phyloP scores from a whole-genome alignment of 1,140 invertebrate species.

The Drosophila lacertosa region DNA sequence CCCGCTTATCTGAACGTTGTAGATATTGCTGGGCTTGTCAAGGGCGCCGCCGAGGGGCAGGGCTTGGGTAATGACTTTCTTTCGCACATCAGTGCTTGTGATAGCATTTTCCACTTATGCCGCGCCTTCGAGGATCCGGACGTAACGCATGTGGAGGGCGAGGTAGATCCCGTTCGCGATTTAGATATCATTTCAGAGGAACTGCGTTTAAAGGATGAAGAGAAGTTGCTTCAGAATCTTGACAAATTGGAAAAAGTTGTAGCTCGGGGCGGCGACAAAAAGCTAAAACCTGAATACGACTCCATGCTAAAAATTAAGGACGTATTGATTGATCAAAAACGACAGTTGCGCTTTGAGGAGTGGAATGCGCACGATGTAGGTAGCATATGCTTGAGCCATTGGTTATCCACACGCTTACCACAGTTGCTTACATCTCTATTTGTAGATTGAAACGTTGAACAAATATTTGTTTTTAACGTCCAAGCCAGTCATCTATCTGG shows the following conservation, averaged over 20 bases:
- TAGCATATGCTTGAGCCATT: slow-evolving; percentile 35
- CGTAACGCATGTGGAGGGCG: slow-evolving; percentile 99
- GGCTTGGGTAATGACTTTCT: slow-evolving; percentile 99
- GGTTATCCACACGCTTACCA: slow-evolving; percentile 61
- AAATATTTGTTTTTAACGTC: slow-evolving; percentile 99
- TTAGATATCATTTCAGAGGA: slow-evolving; percentile 98
- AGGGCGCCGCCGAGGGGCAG: slow-evolving; percentile 98
- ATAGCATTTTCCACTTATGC: slow-evolving; percentile 99
- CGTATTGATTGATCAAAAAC: slow-evolving; percentile 94
- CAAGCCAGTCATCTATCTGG: slow-evolving; percentile 98
- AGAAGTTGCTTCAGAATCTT: slow-evolving; percentile 91
- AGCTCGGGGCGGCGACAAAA: slow-evolving; percentile 96
- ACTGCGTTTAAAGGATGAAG: slow-evolving; percentile 96
- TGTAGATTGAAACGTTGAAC: slow-evolving; percentile 97
- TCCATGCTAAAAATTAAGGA: slow-evolving; percentile 93
- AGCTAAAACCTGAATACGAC: slow-evolving; percentile 97
- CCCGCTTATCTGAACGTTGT: slow-evolving; percentile 98
- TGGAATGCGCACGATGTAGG: slow-evolving; percentile 97
- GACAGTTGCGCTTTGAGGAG: slow-evolving; percentile 95
- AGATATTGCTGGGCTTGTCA: slow-evolving; percentile 99
- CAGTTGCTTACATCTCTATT: background rate
- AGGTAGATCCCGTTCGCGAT: slow-evolving; percentile 98
- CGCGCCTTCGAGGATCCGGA: slow-evolving; percentile 99
- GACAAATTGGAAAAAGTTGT: slow-evolving; percentile 95
- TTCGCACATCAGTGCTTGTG: slow-evolving; percentile 99